Evolutionary conservation across 2,888 invertebrate genomes (phyloP).

Genomic region (Cryptops parisi): DNA sequence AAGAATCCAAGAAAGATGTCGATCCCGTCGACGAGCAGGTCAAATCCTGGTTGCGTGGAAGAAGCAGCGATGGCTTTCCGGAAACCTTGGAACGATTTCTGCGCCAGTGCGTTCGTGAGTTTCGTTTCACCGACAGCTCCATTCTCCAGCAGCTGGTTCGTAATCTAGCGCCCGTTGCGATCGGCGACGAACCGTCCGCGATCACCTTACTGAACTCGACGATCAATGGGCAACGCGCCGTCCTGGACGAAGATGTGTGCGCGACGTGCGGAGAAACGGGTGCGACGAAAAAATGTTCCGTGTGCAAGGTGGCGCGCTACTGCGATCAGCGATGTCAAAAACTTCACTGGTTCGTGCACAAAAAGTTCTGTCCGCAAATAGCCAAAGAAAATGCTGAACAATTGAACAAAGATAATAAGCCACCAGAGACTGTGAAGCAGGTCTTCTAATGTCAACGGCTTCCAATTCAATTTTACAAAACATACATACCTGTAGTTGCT

Average conservation of each 20-base stretch:
- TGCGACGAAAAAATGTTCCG: slow-evolving; percentile 83
- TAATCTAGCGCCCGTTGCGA: slow-evolving; percentile 41
- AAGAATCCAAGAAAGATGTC: slow-evolving; percentile 16
- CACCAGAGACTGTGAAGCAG: no score
- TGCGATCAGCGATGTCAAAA: slow-evolving; percentile 90
- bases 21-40: slow-evolving; percentile 23
- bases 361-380: slow-evolving; percentile 23
- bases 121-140: slow-evolving; percentile 77
- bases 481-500: no score
- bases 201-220: slow-evolving; percentile 55
- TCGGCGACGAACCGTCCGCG: slow-evolving; percentile 58
- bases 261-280: slow-evolving; percentile 60
- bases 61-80: slow-evolving; percentile 41
- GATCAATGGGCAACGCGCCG: slow-evolving; percentile 76
- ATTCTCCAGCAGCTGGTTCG: slow-evolving; percentile 57
- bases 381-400: neutral
- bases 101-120: slow-evolving; percentile 72
- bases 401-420: no score
- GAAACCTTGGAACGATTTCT: slow-evolving; percentile 53
- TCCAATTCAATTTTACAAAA: no score
- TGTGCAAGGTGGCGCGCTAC: slow-evolving; percentile 84
- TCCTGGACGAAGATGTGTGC: slow-evolving; percentile 52
- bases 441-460: no score
- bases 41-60: slow-evolving; percentile 42
- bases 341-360: slow-evolving; percentile 46